Base-by-base conservation (phyloP, 2,797 vertebrate species). In the Acrocephalus scirpaceus region DNA sequence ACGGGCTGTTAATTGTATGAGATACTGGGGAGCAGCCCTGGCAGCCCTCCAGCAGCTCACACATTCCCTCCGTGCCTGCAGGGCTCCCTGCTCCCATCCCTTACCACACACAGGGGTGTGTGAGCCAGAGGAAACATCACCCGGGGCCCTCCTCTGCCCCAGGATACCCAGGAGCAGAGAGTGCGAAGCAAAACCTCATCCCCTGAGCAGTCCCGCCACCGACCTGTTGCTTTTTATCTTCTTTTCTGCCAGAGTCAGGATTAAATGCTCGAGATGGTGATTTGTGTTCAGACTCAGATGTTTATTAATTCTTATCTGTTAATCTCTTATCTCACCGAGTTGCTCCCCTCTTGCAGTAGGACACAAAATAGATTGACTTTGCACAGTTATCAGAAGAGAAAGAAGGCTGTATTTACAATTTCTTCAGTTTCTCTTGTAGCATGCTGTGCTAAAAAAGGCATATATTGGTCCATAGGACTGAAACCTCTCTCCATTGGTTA, bases 21-120 rank as follows among this genome's bases (percentile, higher is more conserved):
- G 58, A 17, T 25, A 10, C 54, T 6, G 3, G 16, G 64, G 54
- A 81, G 61, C 89, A 73, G 74, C 77, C 45, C 77, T 74, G 71
- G 78, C 74, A 64, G 12, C 53, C 16, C 48, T 67, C 40, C 92
- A 84, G 92, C 57, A 60, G 78, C 78, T 91, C 95, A 14, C 27
- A 29, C 57, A 25, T 32, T 26, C 36, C 70, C 74, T 79, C 76
- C 7, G 27, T 50, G 53, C 58, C 92, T 14, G n/a, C 7, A 75
- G 58, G 62, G 42, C 60, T 92, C 47, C 32, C 67, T 69, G n/a
- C 22, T 78, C 50, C 58, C 44, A 5, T 32, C 48, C 53, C 44
- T 13, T 18, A 11, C 7, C 21, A 4, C 38, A 13, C 42, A 25
- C 57, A 30, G 7, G 11, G 7, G 18, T 0, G 2, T 8, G 20